Evolutionary conservation across 2,888 invertebrate species (phyloP), one percentile per base, ranked within the genome.

Genomic region (Sussaba pulchella): DNA sequence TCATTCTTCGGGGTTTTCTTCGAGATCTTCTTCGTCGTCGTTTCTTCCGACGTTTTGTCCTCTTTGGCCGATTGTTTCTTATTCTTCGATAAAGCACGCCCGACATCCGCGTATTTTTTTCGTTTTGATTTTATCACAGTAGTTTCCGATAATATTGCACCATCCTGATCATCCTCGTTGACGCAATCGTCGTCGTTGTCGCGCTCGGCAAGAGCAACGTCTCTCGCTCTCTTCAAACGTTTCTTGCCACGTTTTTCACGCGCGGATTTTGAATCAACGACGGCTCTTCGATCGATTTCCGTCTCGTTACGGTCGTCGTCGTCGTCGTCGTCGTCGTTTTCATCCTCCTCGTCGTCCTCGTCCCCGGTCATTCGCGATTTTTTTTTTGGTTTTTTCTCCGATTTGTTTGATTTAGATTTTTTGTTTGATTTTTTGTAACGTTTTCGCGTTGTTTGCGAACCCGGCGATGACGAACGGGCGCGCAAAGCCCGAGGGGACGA

Each of bases 331-430:
- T 83, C 83, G 1, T 88, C 84, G 57, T 88, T 83, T 45, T 87
- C 83, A 54, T 86, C 81, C 59, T 85, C 74, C 83, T 87, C 76
- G 79, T 85, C 82, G 17, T 83, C 77, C 64, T 19, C 81, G 2
- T 57, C 31, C 17, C 17, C 31, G 31, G 36, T 14, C 43, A n/a
- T 10, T 10, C 67, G 70, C 19, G 21, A 67, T 17, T n/a, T 9
- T 78, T 75, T 88, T 84, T 88, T 90, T 24, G 71, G 71, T 78
- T 86, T 90, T 81, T 82, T 86, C 17, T 85, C 86, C 4, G 85
- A 61, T 78, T 88, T 89, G 92, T 92, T 79, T 92, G 93, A 82
- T 93, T 94, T 84, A 89, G 94, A 86, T 92, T 91, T 92, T 92
- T 90, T 90, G 9, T 91, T 91, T 52, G 90, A 87, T 81, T 90